Conservation (phyloP, 2,888 invertebrate species). For the Nasonovia ribisnigri region DNA sequence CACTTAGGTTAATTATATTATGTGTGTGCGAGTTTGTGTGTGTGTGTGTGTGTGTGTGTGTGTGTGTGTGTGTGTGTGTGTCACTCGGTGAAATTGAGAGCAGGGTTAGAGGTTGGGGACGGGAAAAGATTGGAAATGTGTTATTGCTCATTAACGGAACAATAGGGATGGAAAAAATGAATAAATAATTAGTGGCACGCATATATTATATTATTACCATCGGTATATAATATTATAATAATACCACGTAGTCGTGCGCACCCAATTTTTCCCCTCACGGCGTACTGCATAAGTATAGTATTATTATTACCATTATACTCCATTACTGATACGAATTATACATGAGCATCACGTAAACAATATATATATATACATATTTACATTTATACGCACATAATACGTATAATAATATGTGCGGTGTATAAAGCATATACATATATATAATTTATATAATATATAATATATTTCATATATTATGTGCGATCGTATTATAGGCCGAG, state of each 20-base stretch:
- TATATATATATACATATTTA: neutral
- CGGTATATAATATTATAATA: neutral
- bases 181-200: neutral
- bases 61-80: neutral
- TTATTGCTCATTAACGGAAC: neutral
- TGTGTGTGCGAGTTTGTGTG: neutral
- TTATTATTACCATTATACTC: slow-evolving; percentile 16
- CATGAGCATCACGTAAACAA: neutral
- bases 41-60: slow-evolving; percentile 1
- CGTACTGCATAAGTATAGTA: neutral
- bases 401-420: neutral
- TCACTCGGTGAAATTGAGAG: neutral
- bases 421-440: neutral
- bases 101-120: neutral
- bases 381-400: neutral
- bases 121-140: neutral
- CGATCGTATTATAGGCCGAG: neutral
- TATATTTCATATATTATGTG: neutral
- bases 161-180: neutral
- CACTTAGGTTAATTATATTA: slow-evolving; percentile 50
- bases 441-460: neutral
- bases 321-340: neutral
- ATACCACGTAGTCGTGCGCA: neutral
- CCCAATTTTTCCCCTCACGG: neutral
- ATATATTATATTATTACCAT: neutral